A percentile compares a stretch with the other conserved stretches of the same genome.
Evolutionary conservation across 1,140 invertebrate genomes (phyloP).

Genomic region (Conopomorpha cramerella): DNA sequence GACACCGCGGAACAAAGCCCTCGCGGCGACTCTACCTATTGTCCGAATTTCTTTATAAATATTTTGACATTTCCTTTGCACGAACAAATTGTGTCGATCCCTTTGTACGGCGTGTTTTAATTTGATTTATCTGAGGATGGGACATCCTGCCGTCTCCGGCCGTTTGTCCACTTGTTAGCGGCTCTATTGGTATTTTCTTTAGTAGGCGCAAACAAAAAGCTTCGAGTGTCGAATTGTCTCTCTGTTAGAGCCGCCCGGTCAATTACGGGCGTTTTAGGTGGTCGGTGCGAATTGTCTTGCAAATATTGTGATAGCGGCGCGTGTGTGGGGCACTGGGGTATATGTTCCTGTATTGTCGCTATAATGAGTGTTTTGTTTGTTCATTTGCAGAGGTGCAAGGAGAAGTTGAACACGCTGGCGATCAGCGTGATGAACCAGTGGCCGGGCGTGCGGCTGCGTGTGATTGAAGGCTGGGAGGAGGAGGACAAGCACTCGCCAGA

Average conservation of each 20-base stretch:
- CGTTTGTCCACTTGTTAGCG: constrained; percentile 49
- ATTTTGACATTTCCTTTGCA: constrained; percentile 56
- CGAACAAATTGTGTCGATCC: constrained; percentile 47
- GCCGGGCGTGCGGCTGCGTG: constrained; percentile 89
- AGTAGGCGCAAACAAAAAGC: constrained; percentile 30
- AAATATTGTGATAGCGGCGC: too few relatives aligned
- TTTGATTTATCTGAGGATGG: constrained; percentile 54
- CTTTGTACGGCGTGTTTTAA: constrained; percentile 45
- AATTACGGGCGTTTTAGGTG: constrained; percentile 9
- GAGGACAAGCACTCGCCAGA: constrained; percentile 77
- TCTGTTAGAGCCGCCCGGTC: constrained; percentile 9
- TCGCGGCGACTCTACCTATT: constrained; percentile 34
- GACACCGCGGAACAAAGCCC: constrained; percentile 42
- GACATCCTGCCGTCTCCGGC: constrained; percentile 32
- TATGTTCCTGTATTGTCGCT: too few relatives aligned
- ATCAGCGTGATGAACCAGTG: constrained; percentile 98
- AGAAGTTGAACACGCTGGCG: constrained; percentile 91
- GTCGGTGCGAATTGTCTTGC: constrained; percentile 10
- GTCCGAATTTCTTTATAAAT: constrained; percentile 54
- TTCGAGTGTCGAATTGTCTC: constrained; percentile 18
- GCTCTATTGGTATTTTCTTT: constrained; percentile 37
- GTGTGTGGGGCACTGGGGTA: too few relatives aligned
- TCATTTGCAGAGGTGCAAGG: constrained; percentile 85
- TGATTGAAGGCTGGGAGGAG: constrained; percentile 95
- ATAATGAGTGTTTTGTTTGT: too few relatives aligned